Evolutionary conservation across 2,797 vertebrate species (phyloP), one percentile per base, ranked within the genome.

Genomic region (Enteromius unitaeniatus): DNA sequence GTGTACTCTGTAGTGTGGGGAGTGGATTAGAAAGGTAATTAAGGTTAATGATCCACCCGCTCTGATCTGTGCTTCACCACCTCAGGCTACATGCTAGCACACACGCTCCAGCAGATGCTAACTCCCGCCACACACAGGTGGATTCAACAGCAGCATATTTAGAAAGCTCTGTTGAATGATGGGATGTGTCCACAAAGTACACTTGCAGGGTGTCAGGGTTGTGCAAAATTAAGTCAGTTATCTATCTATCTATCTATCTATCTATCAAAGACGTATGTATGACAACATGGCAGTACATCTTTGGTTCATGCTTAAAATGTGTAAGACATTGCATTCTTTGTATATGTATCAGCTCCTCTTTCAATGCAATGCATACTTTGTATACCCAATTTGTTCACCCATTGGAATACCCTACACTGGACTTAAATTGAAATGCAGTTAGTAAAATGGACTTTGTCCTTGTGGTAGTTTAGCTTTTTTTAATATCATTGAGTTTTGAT

Each of bases 1-100:
- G 94, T 95, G 95, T 95, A 95, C 95, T 95, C 93, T 94, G 93
- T 91, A 93, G 93, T 87, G 93, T 92, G 93, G 90, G 93, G 94
- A 96, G 93, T 95, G 94, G 95, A 95, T 96, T 96, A 96, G 93
- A 93, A 93, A 93, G 94, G 94, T 96, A 95, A 96, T 96, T 96
- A 95, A 94, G 94, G 94, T 95, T 96, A 96, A 96, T 96, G 95
- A 95, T 95, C 93, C 93, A 91, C 93, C 90, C 89, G 93, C 90
- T 91, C 93, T 93, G 93, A 94, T 94, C 94, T 90, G 91, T 94
- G 94, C 90, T 94, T 93, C 93, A 92, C 91, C 93, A 89, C 91
- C 89, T 90, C 92, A 88, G 90, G 93, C 93, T 93, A 86, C 90
- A 82, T 82, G 87, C 87, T 87, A 79, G 72, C 34, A 17, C 87